Base-by-base conservation (phyloP, 1,140 invertebrate species). In the Rhopalosiphum padi region DNA sequence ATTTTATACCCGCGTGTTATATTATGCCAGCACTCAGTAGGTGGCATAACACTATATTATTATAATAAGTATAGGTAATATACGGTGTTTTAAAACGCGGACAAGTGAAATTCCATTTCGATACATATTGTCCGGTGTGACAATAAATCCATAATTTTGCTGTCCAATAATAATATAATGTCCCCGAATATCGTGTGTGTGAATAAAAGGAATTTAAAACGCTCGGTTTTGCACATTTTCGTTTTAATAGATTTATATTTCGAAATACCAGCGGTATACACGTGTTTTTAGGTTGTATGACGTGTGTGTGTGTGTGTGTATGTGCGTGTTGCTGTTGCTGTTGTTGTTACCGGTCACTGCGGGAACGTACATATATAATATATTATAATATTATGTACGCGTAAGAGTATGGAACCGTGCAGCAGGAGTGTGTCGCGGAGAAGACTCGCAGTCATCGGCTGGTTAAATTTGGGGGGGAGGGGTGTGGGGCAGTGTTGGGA, bases 21-120 rank as follows among this genome's bases (percentile, higher is more conserved):
- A 77, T 3, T 41, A 77, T n/a, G 30, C n/a, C 30, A n/a, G 15
- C 18, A n/a, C 60, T 77, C 60, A 77, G 60, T 77, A 18, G 60
- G 60, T 77, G 60, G 60, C n/a, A 77, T 77, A 18, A 77, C 60
- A 77, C 30, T 18, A 18, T 77, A n/a, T 35, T 77, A 77, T 35
- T 18, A 30, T 25, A 30, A 77, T 77, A 77, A 77, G 60, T 41
- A 41, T n/a, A 77, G 55, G 55, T 77, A n/a, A 77, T 15, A 77
- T 15, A 18, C 60, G 60, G 1, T n/a, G 30, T n/a, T 5, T 68
- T n/a, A 60, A 9, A 30, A 30, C 55, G 25, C 60, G 60, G 30
- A 68, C 60, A n/a, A 68, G 60, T n/a, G 60, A 77, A 77, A 77
- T 77, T 77, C 60, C 60, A 77, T n/a, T 77, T 77, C n/a, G 60